These are phyloP conservation scores for Eulemur mongoz DNA, from an alignment of 2,797 vertebrate genomes.

Conservation along the genomic window DNA sequence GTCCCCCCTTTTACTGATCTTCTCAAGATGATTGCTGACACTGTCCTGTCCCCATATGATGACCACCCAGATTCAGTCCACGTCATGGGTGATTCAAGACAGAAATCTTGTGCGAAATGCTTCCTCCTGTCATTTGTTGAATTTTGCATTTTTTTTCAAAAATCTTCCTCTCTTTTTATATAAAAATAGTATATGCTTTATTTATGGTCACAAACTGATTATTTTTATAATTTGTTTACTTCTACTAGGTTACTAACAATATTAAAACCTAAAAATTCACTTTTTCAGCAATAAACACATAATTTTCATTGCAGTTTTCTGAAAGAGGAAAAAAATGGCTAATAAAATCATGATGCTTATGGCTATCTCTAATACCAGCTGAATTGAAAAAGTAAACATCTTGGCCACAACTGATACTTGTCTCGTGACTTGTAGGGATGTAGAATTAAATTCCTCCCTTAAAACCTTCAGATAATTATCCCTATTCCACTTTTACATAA, in stretches of 20 bases:
- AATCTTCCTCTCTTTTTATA: neutral
- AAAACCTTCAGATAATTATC: neutral
- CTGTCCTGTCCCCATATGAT: neutral
- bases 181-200: neutral
- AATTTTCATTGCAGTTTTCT: neutral
- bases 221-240: neutral
- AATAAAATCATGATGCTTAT: neutral
- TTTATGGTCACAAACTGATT: neutral
- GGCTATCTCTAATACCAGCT: neutral
- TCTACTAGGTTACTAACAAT: neutral
- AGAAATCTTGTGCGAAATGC: neutral
- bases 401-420: neutral
- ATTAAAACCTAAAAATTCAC: neutral
- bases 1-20: neutral
- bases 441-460: neutral
- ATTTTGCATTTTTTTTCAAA: neutral
- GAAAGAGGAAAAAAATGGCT: neutral
- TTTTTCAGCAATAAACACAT: neutral
- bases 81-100: neutral
- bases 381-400: neutral
- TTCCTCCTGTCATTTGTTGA: neutral
- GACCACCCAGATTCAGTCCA: neutral
- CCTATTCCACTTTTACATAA: neutral
- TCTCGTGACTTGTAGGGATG: neutral
- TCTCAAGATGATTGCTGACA: neutral